Percentiles rank a stretch among this genome's conserved stretches.
phyloP scores from a whole-genome alignment of 2,888 invertebrate genomes.

The Frankliniella intonsa region DNA sequence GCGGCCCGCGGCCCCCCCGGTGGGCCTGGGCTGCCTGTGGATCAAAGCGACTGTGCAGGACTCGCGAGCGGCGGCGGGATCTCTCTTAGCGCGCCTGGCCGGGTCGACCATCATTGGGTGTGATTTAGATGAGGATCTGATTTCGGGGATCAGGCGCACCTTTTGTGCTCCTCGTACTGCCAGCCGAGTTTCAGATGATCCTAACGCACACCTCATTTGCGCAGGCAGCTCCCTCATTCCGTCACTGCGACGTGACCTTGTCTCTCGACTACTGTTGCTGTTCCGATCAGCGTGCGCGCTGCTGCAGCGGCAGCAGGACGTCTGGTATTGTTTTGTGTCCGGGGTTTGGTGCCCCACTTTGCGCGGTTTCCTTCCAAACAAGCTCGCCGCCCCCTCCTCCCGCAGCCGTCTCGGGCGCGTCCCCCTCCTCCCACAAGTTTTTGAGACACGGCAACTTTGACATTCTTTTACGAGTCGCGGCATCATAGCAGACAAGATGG shows the following conservation, averaged over 20 bases:
- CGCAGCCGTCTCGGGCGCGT: neutral
- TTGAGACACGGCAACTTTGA: conserved; percentile 1
- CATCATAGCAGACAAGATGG: neutral
- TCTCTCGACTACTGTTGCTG: too few species aligned
- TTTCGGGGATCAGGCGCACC: too few species aligned
- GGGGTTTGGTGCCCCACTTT: neutral
- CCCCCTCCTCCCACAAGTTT: neutral
- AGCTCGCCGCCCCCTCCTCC: neutral
- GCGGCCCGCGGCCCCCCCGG: too few species aligned
- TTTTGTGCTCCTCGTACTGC: too few species aligned
- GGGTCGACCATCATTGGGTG: neutral
- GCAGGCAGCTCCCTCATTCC: too few species aligned
- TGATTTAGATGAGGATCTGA: too few species aligned
- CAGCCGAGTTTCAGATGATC: too few species aligned
- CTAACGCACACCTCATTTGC: too few species aligned
- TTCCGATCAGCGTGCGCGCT: neutral
- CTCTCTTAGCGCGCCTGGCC: neutral
- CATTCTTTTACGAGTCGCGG: neutral
- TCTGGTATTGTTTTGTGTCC: neutral
- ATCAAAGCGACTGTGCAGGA: neutral
- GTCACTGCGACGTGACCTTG: too few species aligned
- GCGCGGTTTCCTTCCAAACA: neutral
- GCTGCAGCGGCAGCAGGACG: neutral
- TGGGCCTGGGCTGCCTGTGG: neutral
- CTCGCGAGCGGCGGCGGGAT: too few species aligned